Conservation (phyloP, 2,113 vertebrate species). For the Nibea coibor region DNA sequence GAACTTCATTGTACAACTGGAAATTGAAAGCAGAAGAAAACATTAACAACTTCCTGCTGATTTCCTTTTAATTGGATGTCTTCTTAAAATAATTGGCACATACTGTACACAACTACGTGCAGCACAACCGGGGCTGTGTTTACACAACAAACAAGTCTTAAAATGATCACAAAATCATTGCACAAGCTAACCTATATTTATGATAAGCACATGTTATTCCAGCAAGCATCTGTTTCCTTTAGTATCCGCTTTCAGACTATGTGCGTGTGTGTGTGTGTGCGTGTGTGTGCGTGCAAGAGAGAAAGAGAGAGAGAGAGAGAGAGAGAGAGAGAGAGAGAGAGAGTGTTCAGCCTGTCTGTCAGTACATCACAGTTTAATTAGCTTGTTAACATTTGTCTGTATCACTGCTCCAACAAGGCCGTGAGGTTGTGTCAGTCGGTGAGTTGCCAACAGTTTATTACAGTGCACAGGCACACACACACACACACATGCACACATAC, state of each 20-base stretch:
- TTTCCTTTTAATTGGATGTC: not conserved
- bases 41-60: not conserved
- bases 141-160: slow-evolving; percentile 28
- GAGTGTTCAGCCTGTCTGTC: slow-evolving; percentile 59
- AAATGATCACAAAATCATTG: slow-evolving; percentile 24
- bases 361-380: slow-evolving; percentile 71
- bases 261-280: slow-evolving; percentile 32
- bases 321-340: not conserved
- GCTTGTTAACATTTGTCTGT: slow-evolving; percentile 80
- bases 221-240: slow-evolving; percentile 28
- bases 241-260: slow-evolving; percentile 65
- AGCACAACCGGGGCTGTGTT: slow-evolving; percentile 3
- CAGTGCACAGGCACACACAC: slow-evolving; percentile 9
- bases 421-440: slow-evolving; percentile 42
- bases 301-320: not conserved
- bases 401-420: slow-evolving; percentile 63
- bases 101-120: not conserved
- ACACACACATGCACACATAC: not conserved
- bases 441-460: slow-evolving; percentile 65
- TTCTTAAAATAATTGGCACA: not conserved
- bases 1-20: slow-evolving; percentile 95
- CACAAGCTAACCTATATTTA: slow-evolving; percentile 42
- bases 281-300: not conserved
- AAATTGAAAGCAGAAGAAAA: slow-evolving; percentile 45
- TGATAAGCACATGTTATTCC: slow-evolving; percentile 25